phyloP scores from a whole-genome alignment of 1,140 invertebrate genomes.

The Cydia pomonella region DNA sequence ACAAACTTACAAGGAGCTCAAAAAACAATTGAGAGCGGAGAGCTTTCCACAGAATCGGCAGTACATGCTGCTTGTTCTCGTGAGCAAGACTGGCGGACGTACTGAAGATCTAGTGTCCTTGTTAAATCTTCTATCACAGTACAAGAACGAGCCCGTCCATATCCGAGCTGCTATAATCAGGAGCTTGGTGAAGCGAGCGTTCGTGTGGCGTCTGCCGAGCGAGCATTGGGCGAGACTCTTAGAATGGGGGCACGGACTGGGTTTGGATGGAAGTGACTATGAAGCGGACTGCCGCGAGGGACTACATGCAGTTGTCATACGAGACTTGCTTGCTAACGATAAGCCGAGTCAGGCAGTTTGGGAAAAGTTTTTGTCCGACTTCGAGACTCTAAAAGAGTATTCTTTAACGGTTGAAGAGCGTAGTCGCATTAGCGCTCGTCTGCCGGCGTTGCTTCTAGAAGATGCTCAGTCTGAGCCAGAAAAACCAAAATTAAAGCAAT shows the following conservation, averaged over 20 bases:
- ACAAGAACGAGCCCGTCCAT: conserved; percentile 56
- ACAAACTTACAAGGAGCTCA: conserved; percentile 53
- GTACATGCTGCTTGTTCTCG: conserved; percentile 62
- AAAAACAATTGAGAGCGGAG: conserved; percentile 47
- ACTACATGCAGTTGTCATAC: conserved; percentile 56
- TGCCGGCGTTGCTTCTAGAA: background rate
- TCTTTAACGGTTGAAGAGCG: background rate
- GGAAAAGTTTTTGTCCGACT: conserved; percentile 46
- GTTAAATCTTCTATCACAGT: conserved; percentile 45
- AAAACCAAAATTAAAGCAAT: background rate
- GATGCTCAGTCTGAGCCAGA: background rate
- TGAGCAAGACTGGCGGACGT: conserved; percentile 61
- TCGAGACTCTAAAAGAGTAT: conserved; percentile 54
- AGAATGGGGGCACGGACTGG: conserved; percentile 51
- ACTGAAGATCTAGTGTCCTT: conserved; percentile 48
- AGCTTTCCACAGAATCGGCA: conserved; percentile 50
- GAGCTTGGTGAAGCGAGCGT: conserved; percentile 60
- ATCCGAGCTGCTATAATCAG: conserved; percentile 57
- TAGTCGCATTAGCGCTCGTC: background rate
- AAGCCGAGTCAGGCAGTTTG: conserved; percentile 37
- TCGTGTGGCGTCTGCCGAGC: conserved; percentile 53
- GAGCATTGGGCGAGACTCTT: conserved; percentile 50
- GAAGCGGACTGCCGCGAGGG: conserved; percentile 52
- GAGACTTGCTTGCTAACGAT: conserved; percentile 44
- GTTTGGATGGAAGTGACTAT: conserved; percentile 49